Conservation (phyloP, 2,113 vertebrate species). For the Phaethon lepturus region DNA sequence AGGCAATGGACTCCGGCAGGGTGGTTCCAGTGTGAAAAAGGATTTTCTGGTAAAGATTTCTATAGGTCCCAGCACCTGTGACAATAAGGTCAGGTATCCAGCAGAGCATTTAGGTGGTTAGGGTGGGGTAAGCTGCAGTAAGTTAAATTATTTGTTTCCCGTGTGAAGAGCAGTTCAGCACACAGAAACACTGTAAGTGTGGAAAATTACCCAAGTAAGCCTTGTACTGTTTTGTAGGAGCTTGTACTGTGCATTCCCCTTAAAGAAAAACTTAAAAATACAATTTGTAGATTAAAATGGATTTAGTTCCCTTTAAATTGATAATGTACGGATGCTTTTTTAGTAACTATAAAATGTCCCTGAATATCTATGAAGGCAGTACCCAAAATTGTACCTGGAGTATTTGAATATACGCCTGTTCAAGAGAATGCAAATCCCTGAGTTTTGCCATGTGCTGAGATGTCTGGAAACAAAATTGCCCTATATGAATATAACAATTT, state of each 20-base stretch:
- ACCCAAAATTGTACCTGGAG: background rate
- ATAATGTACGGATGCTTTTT: background rate
- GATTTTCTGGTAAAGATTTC: background rate
- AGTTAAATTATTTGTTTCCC: background rate
- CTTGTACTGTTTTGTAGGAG: background rate
- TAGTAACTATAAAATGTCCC: background rate
- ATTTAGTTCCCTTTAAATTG: background rate
- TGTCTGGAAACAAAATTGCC: background rate
- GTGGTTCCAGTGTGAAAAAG: background rate
- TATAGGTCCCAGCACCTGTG: background rate
- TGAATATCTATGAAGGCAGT: background rate
- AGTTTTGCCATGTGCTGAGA: background rate
- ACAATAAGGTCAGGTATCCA: background rate
- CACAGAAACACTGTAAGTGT: background rate
- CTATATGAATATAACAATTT: background rate
- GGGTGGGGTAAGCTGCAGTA: background rate
- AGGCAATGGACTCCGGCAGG: rapidly evolving
- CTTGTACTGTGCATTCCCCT: background rate
- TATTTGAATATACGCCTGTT: background rate
- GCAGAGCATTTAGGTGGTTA: background rate
- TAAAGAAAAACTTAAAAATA: background rate
- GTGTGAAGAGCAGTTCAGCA: background rate
- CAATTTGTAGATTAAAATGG: background rate
- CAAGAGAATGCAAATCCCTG: background rate
- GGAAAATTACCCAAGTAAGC: background rate